Evolutionary conservation across 2,888 invertebrate genomes (phyloP).

Genomic region (Philereme transversata): DNA sequence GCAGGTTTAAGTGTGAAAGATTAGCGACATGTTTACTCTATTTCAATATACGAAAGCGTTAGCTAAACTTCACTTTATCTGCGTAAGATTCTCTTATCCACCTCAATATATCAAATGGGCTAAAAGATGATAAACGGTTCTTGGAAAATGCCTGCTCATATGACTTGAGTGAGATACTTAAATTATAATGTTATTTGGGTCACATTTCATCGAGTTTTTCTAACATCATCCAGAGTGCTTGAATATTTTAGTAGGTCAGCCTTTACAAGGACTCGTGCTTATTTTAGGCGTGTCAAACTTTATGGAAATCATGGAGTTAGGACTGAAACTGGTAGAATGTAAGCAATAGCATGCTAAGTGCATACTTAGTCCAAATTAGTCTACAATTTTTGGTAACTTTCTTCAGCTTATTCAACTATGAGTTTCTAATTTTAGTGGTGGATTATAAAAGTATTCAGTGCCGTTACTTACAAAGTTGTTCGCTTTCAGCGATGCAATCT

Average conservation of each 20-base stretch:
- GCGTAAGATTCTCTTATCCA: conserved; percentile 28
- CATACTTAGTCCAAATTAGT: no score
- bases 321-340: background rate
- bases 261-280: conserved; percentile 23
- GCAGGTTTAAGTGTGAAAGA: no score
- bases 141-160: conserved; percentile 38
- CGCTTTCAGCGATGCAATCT: no score
- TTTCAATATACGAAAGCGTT: conserved; percentile 7
- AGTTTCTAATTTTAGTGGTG: no score
- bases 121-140: conserved; percentile 38
- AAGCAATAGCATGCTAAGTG: no score
- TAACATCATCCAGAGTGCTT: conserved; percentile 30
- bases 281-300: conserved; percentile 29
- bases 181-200: conserved; percentile 42
- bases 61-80: conserved; percentile 32
- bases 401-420: no score
- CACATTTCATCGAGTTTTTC: conserved; percentile 34
- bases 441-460: no score
- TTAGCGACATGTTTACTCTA: background rate
- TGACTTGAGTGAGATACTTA: conserved; percentile 34
- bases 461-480: no score
- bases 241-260: conserved; percentile 35
- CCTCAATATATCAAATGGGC: conserved; percentile 36
- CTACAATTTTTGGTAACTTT: no score
- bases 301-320: conserved; percentile 12